phyloP scores from a whole-genome alignment of 2,888 invertebrate genomes.

The Lasioglossum vierecki region DNA sequence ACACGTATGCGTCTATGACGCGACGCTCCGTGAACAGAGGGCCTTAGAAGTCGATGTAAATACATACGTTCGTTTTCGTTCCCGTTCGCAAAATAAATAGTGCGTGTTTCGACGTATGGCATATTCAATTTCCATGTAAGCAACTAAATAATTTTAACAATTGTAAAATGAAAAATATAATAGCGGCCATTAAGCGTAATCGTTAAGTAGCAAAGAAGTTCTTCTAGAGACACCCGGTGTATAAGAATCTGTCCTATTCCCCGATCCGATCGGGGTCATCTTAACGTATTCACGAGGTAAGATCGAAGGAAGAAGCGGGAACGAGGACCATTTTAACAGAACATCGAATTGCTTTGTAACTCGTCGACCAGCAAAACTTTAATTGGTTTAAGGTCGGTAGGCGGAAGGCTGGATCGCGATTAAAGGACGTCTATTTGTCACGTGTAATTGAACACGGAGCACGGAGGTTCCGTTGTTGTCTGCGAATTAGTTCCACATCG shows the following conservation, averaged over 20 bases:
- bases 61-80: no score
- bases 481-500: conserved; percentile 26
- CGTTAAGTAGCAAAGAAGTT: not conserved
- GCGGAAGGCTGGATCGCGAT: conserved; percentile 2
- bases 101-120: no score
- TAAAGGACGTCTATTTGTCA: conserved; percentile 8
- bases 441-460: conserved; percentile 17
- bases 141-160: no score
- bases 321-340: conserved; percentile 14
- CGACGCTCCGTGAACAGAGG: no score
- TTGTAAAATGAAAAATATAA: no score
- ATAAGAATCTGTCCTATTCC: not conserved
- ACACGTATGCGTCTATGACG: no score
- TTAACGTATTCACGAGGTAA: conserved; percentile 25
- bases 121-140: no score
- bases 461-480: not conserved
- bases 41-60: no score
- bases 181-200: no score
- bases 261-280: not conserved
- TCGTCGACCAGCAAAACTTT: conserved; percentile 3
- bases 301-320: conserved; percentile 1
- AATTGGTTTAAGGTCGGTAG: not conserved
- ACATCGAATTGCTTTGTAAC: not conserved
- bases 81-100: no score
- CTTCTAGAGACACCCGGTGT: not conserved